Conservation (phyloP, 2,797 vertebrate genomes). For the Phoebastria nigripes region DNA sequence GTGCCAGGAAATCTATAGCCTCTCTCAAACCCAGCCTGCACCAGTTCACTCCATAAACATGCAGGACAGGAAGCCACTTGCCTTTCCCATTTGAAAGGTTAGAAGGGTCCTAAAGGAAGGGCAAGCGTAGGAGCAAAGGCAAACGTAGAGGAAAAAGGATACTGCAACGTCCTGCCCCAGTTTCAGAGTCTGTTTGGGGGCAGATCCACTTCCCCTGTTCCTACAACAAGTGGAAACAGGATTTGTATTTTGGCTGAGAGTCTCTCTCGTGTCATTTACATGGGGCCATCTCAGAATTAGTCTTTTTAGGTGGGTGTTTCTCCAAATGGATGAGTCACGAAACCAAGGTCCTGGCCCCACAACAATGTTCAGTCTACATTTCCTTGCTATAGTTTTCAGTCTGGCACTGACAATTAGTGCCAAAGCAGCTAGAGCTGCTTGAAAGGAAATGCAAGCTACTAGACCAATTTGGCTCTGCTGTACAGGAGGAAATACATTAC, state of each 20-base stretch:
- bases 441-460: constrained; percentile 13
- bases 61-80: constrained; percentile 56
- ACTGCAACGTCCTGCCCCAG: constrained; percentile 51
- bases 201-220: constrained; percentile 64
- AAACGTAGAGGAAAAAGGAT: constrained; percentile 65
- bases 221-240: constrained; percentile 59
- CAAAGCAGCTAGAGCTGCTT: background rate
- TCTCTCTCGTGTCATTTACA: background rate
- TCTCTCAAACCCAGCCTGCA: constrained; percentile 19
- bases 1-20: constrained; percentile 50
- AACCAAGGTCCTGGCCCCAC: constrained; percentile 37
- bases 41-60: constrained; percentile 44
- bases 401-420: background rate
- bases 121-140: constrained; percentile 48
- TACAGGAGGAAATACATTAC: constrained; percentile 14
- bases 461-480: background rate
- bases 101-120: constrained; percentile 63
- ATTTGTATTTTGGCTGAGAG: constrained; percentile 45
- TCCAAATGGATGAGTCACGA: constrained; percentile 41
- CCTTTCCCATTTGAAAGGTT: constrained; percentile 62
- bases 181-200: background rate
- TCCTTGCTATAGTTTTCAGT: constrained; percentile 29
- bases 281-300: background rate
- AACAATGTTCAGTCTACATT: constrained; percentile 8
- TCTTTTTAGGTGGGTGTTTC: background rate